Percentiles rank a stretch among this genome's conserved stretches.
Conservation (phyloP, 1,140 invertebrate genomes). For the Euschistus heros region DNA sequence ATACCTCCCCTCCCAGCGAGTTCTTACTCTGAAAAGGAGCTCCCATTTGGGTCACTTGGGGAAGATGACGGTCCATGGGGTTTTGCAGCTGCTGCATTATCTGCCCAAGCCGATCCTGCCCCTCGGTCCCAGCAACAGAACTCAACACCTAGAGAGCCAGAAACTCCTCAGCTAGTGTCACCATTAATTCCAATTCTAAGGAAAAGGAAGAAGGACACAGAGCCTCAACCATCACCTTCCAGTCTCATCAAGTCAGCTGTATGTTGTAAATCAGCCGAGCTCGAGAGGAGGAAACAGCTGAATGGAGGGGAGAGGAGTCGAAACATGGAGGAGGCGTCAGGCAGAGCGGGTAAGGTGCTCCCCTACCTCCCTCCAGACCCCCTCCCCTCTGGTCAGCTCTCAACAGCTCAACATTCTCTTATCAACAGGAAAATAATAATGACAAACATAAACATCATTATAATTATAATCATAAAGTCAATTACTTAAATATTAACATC, state of each 20-base stretch:
- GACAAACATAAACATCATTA: too few relatives aligned
- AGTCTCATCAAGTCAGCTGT: slow-evolving; percentile 53
- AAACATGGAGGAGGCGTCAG: slow-evolving; percentile 2
- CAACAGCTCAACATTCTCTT: slow-evolving; percentile 4
- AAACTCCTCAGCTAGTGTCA: not conserved
- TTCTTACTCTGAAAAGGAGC: slow-evolving; percentile 30
- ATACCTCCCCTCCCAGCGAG: slow-evolving; percentile 21
- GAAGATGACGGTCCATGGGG: slow-evolving; percentile 53
- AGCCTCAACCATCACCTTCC: slow-evolving; percentile 33
- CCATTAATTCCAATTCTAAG: not conserved
- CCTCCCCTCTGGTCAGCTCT: slow-evolving; percentile 21
- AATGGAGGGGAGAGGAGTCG: slow-evolving; percentile 13
- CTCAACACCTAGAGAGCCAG: not conserved
- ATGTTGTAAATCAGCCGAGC: slow-evolving; percentile 46
- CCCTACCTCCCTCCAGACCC: slow-evolving; percentile 20
- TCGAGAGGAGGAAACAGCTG: slow-evolving; percentile 29
- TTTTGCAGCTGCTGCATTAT: slow-evolving; percentile 48
- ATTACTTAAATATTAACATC: too few relatives aligned
- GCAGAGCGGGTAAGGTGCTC: slow-evolving; percentile 18
- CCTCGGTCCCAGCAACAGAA: not conserved
- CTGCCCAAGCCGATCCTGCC: not conserved
- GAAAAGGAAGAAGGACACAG: slow-evolving; percentile 35
- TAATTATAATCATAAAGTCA: too few relatives aligned
- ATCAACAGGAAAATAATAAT: too few relatives aligned
- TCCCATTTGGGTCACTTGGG: slow-evolving; percentile 24